Evolutionary conservation across 2,113 vertebrate species (phyloP), one percentile per base, ranked within the genome.

Genomic region (Rhinopomastus cyanomelas): DNA sequence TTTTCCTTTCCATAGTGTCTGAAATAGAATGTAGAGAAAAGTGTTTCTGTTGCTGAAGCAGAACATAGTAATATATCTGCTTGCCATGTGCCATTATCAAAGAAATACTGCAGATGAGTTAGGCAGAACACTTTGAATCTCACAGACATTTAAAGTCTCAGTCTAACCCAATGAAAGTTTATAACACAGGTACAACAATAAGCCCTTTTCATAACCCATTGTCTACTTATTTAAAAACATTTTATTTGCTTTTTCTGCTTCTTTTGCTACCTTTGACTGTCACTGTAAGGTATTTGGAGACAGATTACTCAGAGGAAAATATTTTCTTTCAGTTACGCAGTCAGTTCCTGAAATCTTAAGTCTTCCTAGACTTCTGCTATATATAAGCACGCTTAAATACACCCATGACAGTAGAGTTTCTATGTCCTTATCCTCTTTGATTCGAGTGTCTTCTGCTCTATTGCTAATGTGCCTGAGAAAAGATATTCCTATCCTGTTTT

Each of bases 11-110:
- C 59, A 42, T 8, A 29, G 6, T 65, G 73, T 81, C 69, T 91
- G 62, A 90, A 79, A 49, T 44, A 62, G n/a, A 89, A 81, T 64
- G n/a, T 39, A 72, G 36, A 89, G 76, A 34, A 83, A 84, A 90
- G 25, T 29, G 36, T 11, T 83, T 64, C 68, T 71, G 12, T 56
- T 93, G 75, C 61, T 78, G 86, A 81, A 81, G 66, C 8, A 83
- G 76, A 85, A 65, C 78, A 42, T 30, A 48, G 42, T 62, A 82
- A 57, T 82, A 37, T 29, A 46, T 75, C 30, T 83, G 15, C 53
- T 88, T 87, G 72, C 37, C 73, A 77, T 4, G 11, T 82, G 36
- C 36, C 68, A 61, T 82, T 72, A 72, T 39, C 27, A 67, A 85
- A 92, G 68, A 92, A 78, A 57, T 75, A 73, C 22, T 57, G 53